A percentile compares a stretch with the other conserved stretches of the same genome.
Conservation (phyloP, 2,797 vertebrate genomes). For the Semotilus atromaculatus region DNA sequence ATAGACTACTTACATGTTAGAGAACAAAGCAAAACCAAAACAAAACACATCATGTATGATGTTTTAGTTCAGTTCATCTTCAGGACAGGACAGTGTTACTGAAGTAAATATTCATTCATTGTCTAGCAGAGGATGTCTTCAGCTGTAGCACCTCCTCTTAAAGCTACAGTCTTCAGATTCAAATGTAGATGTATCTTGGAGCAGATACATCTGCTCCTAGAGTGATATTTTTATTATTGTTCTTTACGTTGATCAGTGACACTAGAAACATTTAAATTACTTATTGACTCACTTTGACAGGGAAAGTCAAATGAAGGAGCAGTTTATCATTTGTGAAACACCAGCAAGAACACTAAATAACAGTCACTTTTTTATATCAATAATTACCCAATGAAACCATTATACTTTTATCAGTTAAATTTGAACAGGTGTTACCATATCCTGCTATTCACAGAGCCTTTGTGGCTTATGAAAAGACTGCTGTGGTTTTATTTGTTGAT, state of each 20-base stretch:
- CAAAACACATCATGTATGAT: neutral
- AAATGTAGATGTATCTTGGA: too few species aligned
- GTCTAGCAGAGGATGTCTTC: neutral
- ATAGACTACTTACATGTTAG: neutral
- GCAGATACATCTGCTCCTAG: neutral
- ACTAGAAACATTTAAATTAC: neutral
- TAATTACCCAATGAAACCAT: neutral
- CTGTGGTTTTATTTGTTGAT: neutral
- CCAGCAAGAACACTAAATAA: neutral
- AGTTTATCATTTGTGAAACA: neutral
- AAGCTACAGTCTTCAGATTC: neutral
- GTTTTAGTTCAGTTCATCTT: conserved; percentile 3
- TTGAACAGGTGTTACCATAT: neutral
- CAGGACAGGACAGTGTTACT: neutral
- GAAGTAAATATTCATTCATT: neutral
- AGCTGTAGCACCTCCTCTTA: neutral
- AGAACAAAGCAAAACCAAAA: neutral
- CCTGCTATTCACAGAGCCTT: neutral
- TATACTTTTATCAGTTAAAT: neutral
- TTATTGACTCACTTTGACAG: neutral
- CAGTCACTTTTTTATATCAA: neutral
- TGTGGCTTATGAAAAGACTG: neutral
- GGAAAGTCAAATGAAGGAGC: neutral
- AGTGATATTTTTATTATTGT: neutral
- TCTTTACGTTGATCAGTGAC: neutral